A percentile compares a stretch with the other conserved stretches of the same genome.
Conservation (phyloP, 2,888 invertebrate genomes). For the Lycia hirtaria region DNA sequence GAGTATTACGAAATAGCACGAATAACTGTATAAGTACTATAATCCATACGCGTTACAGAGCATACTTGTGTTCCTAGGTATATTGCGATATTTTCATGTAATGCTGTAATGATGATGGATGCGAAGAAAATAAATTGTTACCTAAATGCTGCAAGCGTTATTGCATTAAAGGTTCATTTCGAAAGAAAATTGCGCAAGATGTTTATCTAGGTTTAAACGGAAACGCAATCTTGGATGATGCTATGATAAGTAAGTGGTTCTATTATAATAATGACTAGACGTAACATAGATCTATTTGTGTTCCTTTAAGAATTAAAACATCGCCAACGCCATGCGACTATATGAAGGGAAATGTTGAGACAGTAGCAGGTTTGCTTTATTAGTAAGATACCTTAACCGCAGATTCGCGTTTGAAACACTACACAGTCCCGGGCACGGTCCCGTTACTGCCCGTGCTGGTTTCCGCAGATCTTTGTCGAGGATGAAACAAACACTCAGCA, state of each 20-base stretch:
- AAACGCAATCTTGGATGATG: constrained; percentile 39
- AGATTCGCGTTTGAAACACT: constrained; percentile 43
- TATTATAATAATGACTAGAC: constrained; percentile 37
- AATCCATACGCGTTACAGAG: constrained; percentile 25
- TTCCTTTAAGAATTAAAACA: constrained; percentile 1
- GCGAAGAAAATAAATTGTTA: constrained; percentile 38
- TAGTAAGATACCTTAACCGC: constrained; percentile 30
- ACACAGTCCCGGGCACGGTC: constrained; percentile 46
- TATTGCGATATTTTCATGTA: constrained; percentile 17
- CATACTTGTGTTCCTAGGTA: constrained; percentile 11
- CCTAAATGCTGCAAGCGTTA: constrained; percentile 33
- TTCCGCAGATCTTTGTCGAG: constrained; percentile 37
- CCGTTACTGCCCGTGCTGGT: constrained; percentile 56
- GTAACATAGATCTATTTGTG: constrained; percentile 9
- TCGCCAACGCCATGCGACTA: not conserved
- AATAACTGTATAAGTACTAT: constrained; percentile 47
- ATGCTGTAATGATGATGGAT: constrained; percentile 37
- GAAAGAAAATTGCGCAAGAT: constrained; percentile 41
- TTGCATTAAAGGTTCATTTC: constrained; percentile 45
- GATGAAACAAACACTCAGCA: constrained; percentile 35
- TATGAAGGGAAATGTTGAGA: constrained; percentile 1
- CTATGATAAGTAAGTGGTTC: constrained; percentile 29
- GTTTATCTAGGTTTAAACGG: constrained; percentile 33
- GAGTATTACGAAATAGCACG: constrained; percentile 56
- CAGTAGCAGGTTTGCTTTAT: constrained; percentile 1